A percentile compares a stretch with the other conserved stretches of the same genome.
phyloP scores from a whole-genome alignment of 1,140 invertebrate genomes.

The Parasteatoda tepidariorum region DNA sequence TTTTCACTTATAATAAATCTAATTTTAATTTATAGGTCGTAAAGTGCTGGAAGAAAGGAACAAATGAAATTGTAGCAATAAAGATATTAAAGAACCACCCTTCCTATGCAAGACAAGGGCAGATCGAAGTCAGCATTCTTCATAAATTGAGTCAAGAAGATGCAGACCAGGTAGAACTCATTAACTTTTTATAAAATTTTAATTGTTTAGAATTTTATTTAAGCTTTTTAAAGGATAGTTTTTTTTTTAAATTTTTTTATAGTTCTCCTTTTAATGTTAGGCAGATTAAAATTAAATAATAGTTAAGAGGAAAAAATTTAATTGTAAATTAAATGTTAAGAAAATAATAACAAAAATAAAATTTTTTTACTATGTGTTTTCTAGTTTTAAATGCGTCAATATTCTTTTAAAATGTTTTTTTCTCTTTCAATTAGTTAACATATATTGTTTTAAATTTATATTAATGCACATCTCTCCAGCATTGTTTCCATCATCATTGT shows the following conservation, averaged over 20 bases:
- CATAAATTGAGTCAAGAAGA: constrained; percentile 98
- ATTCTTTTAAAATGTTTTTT: no score
- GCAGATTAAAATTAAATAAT: background rate
- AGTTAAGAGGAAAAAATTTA: background rate
- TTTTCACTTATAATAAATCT: no score
- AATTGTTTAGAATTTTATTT: constrained; percentile 58
- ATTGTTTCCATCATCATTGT: no score
- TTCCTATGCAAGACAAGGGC: constrained; percentile 98
- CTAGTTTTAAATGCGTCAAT: no score
- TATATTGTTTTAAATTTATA: no score
- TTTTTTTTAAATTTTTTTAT: background rate
- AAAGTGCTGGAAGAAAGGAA: constrained; percentile 99
- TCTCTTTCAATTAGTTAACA: no score
- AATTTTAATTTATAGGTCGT: constrained; percentile 82
- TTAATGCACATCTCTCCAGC: no score
- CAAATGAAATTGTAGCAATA: constrained; percentile 99
- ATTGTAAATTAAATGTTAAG: background rate
- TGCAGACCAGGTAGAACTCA: constrained; percentile 77
- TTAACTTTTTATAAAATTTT: background rate
- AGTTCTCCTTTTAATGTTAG: no score
- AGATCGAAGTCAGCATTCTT: constrained; percentile 98
- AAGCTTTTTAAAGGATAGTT: background rate
- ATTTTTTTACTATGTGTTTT: no score
- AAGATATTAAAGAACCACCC: constrained; percentile 99
- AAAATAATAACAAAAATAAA: no score